phyloP scores from a whole-genome alignment of 2,888 invertebrate genomes.

The Palloptera scutellata region DNA sequence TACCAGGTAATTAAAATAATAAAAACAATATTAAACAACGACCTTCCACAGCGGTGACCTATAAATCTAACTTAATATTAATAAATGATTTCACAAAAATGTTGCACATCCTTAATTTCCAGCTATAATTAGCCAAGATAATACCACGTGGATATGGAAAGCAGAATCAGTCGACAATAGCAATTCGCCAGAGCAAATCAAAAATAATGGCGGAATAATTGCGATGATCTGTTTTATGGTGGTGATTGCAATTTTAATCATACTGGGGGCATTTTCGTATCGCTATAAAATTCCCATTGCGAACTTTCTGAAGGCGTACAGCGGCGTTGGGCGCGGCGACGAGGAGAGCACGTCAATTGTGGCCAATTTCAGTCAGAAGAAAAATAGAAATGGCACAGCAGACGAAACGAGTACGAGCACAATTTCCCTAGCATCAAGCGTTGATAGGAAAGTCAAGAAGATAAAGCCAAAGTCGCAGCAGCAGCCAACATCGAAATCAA shows the following conservation, averaged over 20 bases:
- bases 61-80: neutral
- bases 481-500: too few relatives aligned
- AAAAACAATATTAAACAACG: too few relatives aligned
- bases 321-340: neutral
- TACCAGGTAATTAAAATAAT: neutral
- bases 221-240: slow-evolving; percentile 37
- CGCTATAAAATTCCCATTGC: slow-evolving; percentile 31
- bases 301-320: neutral
- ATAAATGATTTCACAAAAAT: neutral
- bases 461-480: neutral
- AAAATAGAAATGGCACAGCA: neutral
- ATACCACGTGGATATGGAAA: slow-evolving; percentile 14
- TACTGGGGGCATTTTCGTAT: neutral
- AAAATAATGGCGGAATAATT: slow-evolving; percentile 4
- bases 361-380: slow-evolving; percentile 21
- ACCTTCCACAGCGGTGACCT: too few relatives aligned
- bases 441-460: slow-evolving; percentile 2
- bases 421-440: neutral
- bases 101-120: too few relatives aligned
- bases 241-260: slow-evolving; percentile 31
- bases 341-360: slow-evolving; percentile 25
- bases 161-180: too few relatives aligned
- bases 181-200: slow-evolving; percentile 3
- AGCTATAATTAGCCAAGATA: too few relatives aligned
- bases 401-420: neutral